These are phyloP conservation scores for Mesembrinibis cayennensis DNA, from an alignment of 2,113 vertebrate species.

Conservation along the genomic window DNA sequence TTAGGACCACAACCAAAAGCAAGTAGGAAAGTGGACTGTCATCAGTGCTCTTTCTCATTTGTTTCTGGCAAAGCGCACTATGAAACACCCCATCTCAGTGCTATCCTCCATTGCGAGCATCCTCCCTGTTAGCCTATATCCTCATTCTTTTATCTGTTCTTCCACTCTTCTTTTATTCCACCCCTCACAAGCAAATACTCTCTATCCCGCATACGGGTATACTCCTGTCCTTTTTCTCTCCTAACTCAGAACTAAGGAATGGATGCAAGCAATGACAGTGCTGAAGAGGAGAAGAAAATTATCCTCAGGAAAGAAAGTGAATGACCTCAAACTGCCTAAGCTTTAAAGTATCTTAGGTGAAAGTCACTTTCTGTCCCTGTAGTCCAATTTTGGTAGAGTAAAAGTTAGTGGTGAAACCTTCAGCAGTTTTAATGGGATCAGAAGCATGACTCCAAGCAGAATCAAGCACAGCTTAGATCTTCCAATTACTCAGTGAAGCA, in stretches of 20 bases:
- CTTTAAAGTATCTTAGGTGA: not conserved
- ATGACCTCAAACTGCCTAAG: not conserved
- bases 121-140: not conserved
- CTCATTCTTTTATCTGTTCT: not conserved
- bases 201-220: not conserved
- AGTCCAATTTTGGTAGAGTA: not conserved
- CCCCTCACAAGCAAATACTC: not conserved
- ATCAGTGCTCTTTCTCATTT: not conserved
- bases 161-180: not conserved
- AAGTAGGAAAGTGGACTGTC: not conserved
- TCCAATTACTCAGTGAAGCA: not conserved
- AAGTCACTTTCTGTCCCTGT: not conserved
- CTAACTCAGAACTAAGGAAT: not conserved
- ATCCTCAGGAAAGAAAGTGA: not conserved
- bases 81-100: not conserved
- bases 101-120: not conserved
- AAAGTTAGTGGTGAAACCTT: not conserved
- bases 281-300: not conserved
- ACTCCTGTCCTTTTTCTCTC: not conserved
- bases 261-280: not conserved
- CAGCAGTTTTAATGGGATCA: not conserved
- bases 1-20: not conserved
- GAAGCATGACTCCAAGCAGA: not conserved
- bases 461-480: not conserved
- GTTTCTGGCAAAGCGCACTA: not conserved